Base-by-base conservation (phyloP, 1,140 invertebrate species). In the Rhopalosiphum padi region DNA sequence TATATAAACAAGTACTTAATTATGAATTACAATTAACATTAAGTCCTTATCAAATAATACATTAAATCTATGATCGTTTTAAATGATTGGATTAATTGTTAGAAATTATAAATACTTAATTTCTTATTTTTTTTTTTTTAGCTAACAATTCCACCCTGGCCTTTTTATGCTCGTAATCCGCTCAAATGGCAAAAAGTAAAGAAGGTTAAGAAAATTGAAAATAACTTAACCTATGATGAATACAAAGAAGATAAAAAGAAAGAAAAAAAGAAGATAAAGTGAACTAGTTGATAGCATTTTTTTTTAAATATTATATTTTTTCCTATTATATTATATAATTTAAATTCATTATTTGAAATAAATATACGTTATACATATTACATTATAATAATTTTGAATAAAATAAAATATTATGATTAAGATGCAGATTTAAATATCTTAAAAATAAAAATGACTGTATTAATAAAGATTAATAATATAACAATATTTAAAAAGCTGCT, bases 201-300 rank as follows among this genome's bases (percentile, higher is more conserved):
- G 30, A 93, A 93, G 21, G 25, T 22, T 30, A 93, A 93, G 25
- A 83, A 93, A 93, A 86, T 51, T 55, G 91, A 93, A 41, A 53
- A 51, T 85, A 85, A 55, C 37, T 7, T 85, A n/a, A 93, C 46
- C 48, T 85, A 93, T 53, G 91, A 93, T 41, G 91, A 93, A 43
- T 90, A 90, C 9, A 90, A 90, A 68, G 82, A 93, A 55, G 91
- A 93, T 53, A 93, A 93, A 55, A 93, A 91, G 25, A 93, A 93
- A 93, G 82, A 83, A 93, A 93, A 93, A 85, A 93, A 93, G 95
- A 95, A 90, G 41, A 68, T 15, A 43, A 90, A 90, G 22, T 90
- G 37, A 90, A 43, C 2, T 68, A 25, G 11, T 60, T 60, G 60
- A 41, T 41, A 18, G 43, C 1, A 30, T 90, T 30, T 30, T 60